A percentile compares a stretch with the other conserved stretches of the same genome.
These are phyloP conservation scores for Portunus trituberculatus DNA, from an alignment of 1,140 invertebrate species.

Conservation along the genomic window DNA sequence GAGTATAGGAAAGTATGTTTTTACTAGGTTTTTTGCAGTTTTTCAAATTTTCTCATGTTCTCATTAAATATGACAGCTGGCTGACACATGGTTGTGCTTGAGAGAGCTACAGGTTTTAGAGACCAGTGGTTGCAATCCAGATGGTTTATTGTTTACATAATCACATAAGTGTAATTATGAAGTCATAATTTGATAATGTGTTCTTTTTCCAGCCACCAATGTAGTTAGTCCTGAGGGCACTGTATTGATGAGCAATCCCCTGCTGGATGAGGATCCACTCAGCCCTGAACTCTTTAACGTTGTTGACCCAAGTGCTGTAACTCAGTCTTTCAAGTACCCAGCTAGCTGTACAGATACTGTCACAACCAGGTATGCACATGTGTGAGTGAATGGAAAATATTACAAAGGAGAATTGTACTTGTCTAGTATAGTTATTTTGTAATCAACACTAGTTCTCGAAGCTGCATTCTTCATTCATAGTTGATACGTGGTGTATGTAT, in stretches of 20 bases:
- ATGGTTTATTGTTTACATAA: too few relatives aligned
- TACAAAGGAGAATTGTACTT: too few relatives aligned
- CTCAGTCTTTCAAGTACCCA: slow-evolving; percentile 65
- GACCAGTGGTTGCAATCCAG: too few relatives aligned
- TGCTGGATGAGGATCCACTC: slow-evolving; percentile 61
- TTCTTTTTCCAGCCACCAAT: slow-evolving; percentile 45
- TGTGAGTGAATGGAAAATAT: too few relatives aligned
- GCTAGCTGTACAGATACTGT: neutral
- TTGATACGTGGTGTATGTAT: neutral
- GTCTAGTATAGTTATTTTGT: neutral
- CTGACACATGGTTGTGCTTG: too few relatives aligned
- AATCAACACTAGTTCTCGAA: neutral
- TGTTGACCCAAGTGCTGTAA: slow-evolving; percentile 68
- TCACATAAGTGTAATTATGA: neutral
- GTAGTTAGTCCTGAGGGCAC: slow-evolving; percentile 55
- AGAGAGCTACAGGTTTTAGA: too few relatives aligned
- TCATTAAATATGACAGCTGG: too few relatives aligned
- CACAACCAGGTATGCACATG: neutral
- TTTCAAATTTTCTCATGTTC: too few relatives aligned
- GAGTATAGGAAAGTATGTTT: too few relatives aligned
- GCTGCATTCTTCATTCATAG: neutral
- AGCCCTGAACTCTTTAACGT: slow-evolving; percentile 66
- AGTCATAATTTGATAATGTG: neutral
- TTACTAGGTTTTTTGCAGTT: too few relatives aligned
- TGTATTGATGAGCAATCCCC: neutral